Evolutionary conservation across 2,113 vertebrate species (phyloP), one percentile per base, ranked within the genome.

Genomic region (Hydrolagus affinis): DNA sequence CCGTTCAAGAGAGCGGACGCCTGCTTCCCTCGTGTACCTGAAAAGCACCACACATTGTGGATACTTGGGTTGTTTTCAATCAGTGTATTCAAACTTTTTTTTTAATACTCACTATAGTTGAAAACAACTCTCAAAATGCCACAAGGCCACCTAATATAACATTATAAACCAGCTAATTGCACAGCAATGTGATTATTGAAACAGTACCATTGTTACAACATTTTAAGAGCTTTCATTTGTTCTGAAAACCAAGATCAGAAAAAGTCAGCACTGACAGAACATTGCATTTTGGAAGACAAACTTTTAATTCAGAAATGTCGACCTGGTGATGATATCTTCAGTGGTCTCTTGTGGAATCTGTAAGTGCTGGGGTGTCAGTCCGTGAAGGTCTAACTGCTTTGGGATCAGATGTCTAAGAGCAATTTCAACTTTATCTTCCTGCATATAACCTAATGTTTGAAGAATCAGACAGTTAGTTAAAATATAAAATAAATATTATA

Each of bases 391-490:
- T 89, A 99, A 93, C 86, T 99, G 97, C 87, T 97, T 97, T 64
- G 96, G 96, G 89, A 99, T 97, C 91, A 99, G 90, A 85, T 99
- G 97, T 32, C 97, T 93, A 86, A 98, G 96, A 59, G 97, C 95
- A n/a, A 99, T 99, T 93, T 98, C 97, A 59, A 97, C 92, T 91
- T 97, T 98, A 90, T 99, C 98, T 88, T 98, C 98, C 87, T 98
- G 96, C 0, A 96, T 99, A 88, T 99, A 99, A 8, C 97, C 97
- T 99, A 88, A 68, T 28, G 66, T 83, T 83, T 30, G 15, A 83
- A 68, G 25, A 83, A 83, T 62, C 19, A 2, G 28, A 25, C 12
- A 66, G 30, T 83, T 83, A 83, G n/a, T n/a, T n/a, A 83, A 21
- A 80, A 19, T 75, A 19, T 44, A 75, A 74, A n/a, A 15, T 15